These are phyloP conservation scores for Pseudopipra pipra DNA, from an alignment of 2,113 vertebrate genomes.

Conservation along the genomic window DNA sequence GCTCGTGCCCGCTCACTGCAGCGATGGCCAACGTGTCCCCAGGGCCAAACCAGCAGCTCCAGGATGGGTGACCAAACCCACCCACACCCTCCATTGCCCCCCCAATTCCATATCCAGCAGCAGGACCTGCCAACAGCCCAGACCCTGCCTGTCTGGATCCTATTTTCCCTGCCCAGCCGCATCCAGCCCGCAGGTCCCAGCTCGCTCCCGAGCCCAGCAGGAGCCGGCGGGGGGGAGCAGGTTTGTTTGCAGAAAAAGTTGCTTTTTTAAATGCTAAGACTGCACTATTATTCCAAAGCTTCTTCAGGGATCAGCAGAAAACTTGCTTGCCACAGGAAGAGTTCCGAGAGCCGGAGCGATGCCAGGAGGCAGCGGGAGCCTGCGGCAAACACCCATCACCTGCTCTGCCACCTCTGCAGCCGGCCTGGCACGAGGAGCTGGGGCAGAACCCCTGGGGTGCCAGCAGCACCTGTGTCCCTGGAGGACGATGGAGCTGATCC, in stretches of 20 bases:
- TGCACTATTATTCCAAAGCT: not conserved
- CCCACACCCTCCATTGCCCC: accelerated
- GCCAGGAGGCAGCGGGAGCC: not conserved
- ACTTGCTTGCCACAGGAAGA: not conserved
- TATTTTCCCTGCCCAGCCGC: accelerated
- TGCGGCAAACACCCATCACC: not conserved
- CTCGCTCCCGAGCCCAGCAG: not conserved
- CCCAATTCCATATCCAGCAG: not conserved
- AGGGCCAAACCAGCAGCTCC: not conserved
- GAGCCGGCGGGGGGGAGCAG: not conserved
- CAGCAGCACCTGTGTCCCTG: accelerated
- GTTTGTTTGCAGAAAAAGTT: constrained; percentile 5
- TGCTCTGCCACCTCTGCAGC: not conserved
- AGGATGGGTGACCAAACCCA: not conserved
- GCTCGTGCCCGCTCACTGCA: not conserved
- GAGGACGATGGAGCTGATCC: not conserved
- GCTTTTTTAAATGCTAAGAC: not conserved
- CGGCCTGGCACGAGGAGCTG: accelerated
- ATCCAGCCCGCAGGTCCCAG: not conserved
- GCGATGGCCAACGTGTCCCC: no score
- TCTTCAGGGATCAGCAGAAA: constrained; percentile 34
- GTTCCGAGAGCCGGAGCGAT: not conserved
- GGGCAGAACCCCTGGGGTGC: not conserved
- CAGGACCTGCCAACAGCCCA: not conserved
- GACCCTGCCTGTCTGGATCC: accelerated